Evolutionary conservation across 2,797 vertebrate genomes (phyloP), one percentile per base, ranked within the genome.

Genomic region (Siniperca undulata): DNA sequence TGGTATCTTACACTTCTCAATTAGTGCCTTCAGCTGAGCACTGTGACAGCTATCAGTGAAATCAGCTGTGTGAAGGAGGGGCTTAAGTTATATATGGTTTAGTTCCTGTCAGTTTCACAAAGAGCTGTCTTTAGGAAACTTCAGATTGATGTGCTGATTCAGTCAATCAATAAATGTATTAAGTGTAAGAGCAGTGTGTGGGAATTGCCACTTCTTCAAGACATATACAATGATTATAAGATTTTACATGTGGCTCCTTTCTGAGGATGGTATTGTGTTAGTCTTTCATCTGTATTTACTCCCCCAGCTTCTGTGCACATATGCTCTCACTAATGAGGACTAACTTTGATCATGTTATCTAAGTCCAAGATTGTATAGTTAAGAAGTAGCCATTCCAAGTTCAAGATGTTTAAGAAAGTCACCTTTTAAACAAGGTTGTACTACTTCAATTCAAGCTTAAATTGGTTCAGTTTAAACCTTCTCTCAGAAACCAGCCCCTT

Each of bases 11-110:
- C 1, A 34, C 27, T 44, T 59, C 11, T 48, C 42, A 22, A 6
- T 74, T 17, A 2, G 38, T 30, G 30, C 73, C 69, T 66, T 82
- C 46, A 75, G 74, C 61, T 36, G 36, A 68, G 38, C 20, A 11
- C 40, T 66, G 17, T 38, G 70, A 70, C 16, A 56, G 59, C 10
- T 8, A 6, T 71, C 22, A 48, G 71, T 46, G 10, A 61, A 53
- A 81, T 66, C 74, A 77, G 3, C 40, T 27, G 22, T 62, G 70
- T 36, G 52, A 52, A 9, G 69, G 44, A 61, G 17, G 27, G n/a
- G n/a, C 38, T 48, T 30, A 10, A 30, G 7, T 44, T 62, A 34
- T 66, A 34, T 20, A 50, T 60, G 52, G 19, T 71, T 27, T 53
- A 22, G 36, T 66, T 71, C 13, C 19, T 61, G 24, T 17, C 7